Evolutionary conservation across 2,113 vertebrate species (phyloP), one percentile per base, ranked within the genome.

Genomic region (Protobothrops flavoviridis): DNA sequence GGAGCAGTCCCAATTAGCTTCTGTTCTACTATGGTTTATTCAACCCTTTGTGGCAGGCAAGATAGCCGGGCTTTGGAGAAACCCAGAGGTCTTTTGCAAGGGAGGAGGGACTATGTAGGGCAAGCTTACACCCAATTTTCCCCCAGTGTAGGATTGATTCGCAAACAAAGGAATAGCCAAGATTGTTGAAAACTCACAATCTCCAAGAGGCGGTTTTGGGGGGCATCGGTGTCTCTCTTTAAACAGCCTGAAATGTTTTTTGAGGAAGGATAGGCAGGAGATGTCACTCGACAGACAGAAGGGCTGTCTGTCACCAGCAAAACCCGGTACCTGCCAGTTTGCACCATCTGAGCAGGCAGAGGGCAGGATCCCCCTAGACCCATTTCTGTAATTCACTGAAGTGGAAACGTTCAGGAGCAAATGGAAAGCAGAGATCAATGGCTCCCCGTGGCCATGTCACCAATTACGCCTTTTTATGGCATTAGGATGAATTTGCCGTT

Each of bases 321-420:
- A 96, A 96, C 96, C 96, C 96, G 91, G 93, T 95, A 95, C 94
- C 94, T 96, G 74, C 95, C 93, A 95, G 96, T 95, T 95, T 94
- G 89, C 56, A 53, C 95, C 87, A 93, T 95, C 95, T 53, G 96
- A 97, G 94, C 96, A 95, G 53, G 93, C 93, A 95, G 96, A 29
- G 64, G 26, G 57, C 95, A 95, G 95, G 93, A 92, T 97, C 97
- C 95, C 96, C 94, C 69, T 92, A 97, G 97, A 94, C 96, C 93
- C 95, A 97, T 97, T 97, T 95, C 95, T 96, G 93, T 96, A 97
- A 97, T 96, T 96, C 95, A 96, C 93, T 96, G 95, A 97, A 97
- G 96, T 95, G 96, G 97, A 97, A 97, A 97, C 96, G 96, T 96
- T 97, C 96, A 95, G 94, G 97, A 97, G 94, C 97, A 96, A 97